Base-by-base conservation (phyloP, 2,797 vertebrate genomes). In the Melanogrammus aeglefinus region DNA sequence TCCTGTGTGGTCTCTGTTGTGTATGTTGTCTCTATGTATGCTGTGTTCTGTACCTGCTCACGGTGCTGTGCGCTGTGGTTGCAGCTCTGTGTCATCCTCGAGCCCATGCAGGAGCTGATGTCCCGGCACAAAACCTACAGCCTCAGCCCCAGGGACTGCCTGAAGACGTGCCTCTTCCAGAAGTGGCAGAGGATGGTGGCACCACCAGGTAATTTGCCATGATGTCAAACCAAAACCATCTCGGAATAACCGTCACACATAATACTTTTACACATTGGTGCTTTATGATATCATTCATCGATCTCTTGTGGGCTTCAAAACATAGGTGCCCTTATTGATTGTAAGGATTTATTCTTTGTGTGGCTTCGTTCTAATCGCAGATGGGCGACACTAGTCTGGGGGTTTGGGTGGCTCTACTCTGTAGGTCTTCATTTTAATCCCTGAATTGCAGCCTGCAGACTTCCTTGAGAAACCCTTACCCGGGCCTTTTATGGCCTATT, bases 91-190 rank as follows among this genome's bases (percentile, higher is more conserved):
- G 97, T 99, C 93, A 99, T 99, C 91, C 94, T 99, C 79, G 98
- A 99, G 95, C 98, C 98, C 91, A 99, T 99, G 98, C 98, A 99
- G 94, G 98, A 99, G 94, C 95, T 99, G 85, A 99, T 99, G 98
- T 99, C 98, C 79, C 96, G 98, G 90, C 98, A 99, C 92, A 99
- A 99, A 96, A 99, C 98, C 6, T 99, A 99, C 92, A 99, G 97
- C 93, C 96, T 99, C 94, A 99, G 97, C 94, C 98, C 98, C 81
- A 95, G 98, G 84, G 98, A 99, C 94, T 99, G 98, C 93, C 96
- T 99, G 93, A 99, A 99, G 93, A 99, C 98, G 82, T 99, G 98
- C 90, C 97, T 99, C 81, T 99, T 99, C 93, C 97, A 99, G 94
- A 99, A 99, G 92, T 99, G 98, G 98, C 98, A 99, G 90, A 95